Evolutionary conservation across 1,140 invertebrate species (phyloP), one percentile per base, ranked within the genome.

Genomic region (Brachionus rubens): DNA sequence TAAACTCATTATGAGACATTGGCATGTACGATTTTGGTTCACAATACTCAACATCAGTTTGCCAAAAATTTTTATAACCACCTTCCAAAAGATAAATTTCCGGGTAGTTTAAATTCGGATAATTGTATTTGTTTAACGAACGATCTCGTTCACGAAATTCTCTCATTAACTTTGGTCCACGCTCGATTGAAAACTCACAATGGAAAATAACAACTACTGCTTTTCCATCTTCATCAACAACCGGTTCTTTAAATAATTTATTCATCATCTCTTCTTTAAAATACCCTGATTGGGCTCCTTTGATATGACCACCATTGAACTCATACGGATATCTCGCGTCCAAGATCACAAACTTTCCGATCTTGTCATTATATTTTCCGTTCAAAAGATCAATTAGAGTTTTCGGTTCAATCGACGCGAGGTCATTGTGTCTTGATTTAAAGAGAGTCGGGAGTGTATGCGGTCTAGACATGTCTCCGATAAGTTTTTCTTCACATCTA

Each of bases 171-270:
- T 89, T 91, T 2, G 96, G 96, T 33, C 92, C 96, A 52, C 96
- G 87, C 84, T 98, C 91, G 75, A 92, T 91, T 0, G 94, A 97
- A 85, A 97, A 99, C 85, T 99, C 96, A 84, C 96, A 99, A 82
- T 99, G 96, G 82, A 99, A 99, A 26, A 99, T 90, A 19, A 99
- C 83, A 52, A 98, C 90, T 50, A 89, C 86, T 19, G 90, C 84
- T 78, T 89, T 81, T 21, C 82, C 81, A 5, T 80, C 50, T 43
- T 79, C 72, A 19, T 80, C 72, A 79, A 80, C 78, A 81, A 78
- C 80, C 78, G 80, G 80, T 77, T 86, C 82, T 40, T 87, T 83
- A 1, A 76, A 43, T 26, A 59, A 88, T 59, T 89, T 86, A 78
- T 88, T 83, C 46, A 89, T 81, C n/a, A 93, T 87, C 78, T 89